Percentiles rank a stretch among this genome's conserved stretches.
phyloP scores from a whole-genome alignment of 2,797 vertebrate genomes.

The Xiphophorus birchmanni region DNA sequence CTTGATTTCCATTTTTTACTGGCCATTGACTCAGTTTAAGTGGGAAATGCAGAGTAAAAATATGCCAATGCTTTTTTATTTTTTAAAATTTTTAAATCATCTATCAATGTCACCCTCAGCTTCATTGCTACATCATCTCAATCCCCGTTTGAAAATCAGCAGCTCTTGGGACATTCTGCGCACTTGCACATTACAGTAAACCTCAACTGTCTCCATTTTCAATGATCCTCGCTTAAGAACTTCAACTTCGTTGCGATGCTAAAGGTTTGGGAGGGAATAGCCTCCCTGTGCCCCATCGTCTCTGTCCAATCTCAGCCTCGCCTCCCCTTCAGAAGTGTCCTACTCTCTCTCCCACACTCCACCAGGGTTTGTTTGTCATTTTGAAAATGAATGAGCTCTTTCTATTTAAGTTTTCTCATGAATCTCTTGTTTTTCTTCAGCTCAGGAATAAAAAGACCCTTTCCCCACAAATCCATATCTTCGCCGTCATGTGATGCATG shows the following conservation, averaged over 20 bases:
- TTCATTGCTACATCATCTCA: slow-evolving; percentile 22
- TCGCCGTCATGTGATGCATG: slow-evolving; percentile 12
- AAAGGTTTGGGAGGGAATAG: slow-evolving; percentile 36
- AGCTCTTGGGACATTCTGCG: slow-evolving; percentile 36
- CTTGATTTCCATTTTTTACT: slow-evolving; percentile 39
- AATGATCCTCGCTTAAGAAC: slow-evolving; percentile 72
- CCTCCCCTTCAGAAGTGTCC: slow-evolving; percentile 40
- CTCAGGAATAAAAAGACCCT: not conserved
- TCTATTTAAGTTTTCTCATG: slow-evolving; percentile 25
- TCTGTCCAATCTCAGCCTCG: slow-evolving; percentile 64
- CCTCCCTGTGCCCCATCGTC: slow-evolving; percentile 60
- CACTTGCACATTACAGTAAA: slow-evolving; percentile 45
- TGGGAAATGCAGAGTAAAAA: slow-evolving; percentile 8
- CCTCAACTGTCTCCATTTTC: slow-evolving; percentile 26
- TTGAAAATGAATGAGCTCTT: slow-evolving; percentile 59
- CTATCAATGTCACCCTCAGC: slow-evolving; percentile 23
- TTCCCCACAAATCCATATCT: slow-evolving; percentile 1
- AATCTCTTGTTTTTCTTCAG: slow-evolving; percentile 14
- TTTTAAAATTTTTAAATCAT: slow-evolving; percentile 20
- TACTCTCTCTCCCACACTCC: slow-evolving; percentile 19
- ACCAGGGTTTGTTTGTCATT: slow-evolving; percentile 52
- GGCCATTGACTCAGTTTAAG: slow-evolving; percentile 37
- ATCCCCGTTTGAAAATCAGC: slow-evolving; percentile 12
- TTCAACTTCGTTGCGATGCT: slow-evolving; percentile 67
- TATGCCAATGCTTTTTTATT: not conserved